phyloP scores from a whole-genome alignment of 2,888 invertebrate species.

The Bombylius major region DNA sequence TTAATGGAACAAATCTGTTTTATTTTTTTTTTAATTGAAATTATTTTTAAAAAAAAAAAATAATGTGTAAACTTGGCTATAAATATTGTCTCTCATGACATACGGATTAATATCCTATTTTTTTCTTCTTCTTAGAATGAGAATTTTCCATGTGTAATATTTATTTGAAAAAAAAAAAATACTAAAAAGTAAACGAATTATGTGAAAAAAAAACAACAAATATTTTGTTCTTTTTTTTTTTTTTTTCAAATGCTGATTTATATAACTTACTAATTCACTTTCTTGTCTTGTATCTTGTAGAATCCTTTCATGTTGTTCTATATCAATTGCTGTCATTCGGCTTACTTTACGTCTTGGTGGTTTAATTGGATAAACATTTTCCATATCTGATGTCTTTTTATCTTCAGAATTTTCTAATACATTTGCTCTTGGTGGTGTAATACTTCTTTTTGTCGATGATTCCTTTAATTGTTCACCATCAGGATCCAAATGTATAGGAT shows the following conservation, averaged over 20 bases:
- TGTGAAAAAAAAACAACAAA: no score
- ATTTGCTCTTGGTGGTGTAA: neutral
- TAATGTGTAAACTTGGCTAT: no score
- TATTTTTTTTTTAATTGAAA: no score
- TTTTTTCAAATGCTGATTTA: neutral
- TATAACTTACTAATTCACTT: neutral
- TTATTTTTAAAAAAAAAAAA: no score
- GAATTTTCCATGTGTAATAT: no score
- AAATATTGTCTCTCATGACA: no score
- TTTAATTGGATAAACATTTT: conserved; percentile 23
- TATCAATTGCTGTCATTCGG: conserved; percentile 21
- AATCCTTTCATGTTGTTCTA: neutral
- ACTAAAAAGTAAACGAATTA: no score
- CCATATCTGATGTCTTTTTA: neutral
- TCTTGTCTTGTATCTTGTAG: neutral
- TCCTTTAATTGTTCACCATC: neutral
- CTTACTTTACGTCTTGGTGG: conserved; percentile 33
- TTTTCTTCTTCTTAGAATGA: no score
- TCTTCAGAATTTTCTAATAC: neutral
- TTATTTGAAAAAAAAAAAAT: no score
- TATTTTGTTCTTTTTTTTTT: no score
- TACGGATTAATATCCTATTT: no score
- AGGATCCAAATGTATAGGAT: neutral
- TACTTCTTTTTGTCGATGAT: neutral
- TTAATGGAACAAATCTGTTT: no score